Conservation (phyloP, 2,888 invertebrate genomes). For the Lasioglossum figueresi region DNA sequence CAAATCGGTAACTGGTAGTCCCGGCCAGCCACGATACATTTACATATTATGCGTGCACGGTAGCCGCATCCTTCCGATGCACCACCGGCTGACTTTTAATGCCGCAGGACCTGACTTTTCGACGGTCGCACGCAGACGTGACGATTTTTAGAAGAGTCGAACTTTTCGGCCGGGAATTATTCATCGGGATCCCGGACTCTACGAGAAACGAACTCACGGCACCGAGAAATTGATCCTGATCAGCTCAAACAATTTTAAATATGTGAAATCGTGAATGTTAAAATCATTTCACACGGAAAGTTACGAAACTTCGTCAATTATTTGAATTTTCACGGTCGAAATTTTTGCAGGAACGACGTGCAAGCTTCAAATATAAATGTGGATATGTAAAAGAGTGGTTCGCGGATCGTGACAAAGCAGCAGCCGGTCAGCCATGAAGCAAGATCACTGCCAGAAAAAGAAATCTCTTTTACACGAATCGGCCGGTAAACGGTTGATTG, state of each 20-base stretch:
- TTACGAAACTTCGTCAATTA: background rate
- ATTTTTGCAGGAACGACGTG: background rate
- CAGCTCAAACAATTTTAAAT: no score
- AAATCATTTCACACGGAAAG: no score
- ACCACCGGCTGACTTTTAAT: constrained; percentile 61
- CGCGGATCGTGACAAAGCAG: constrained; percentile 27
- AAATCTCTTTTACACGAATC: constrained; percentile 43
- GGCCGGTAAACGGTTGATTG: constrained; percentile 38
- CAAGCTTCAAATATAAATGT: background rate
- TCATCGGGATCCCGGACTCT: background rate
- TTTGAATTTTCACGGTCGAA: background rate
- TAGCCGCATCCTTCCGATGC: constrained; percentile 53
- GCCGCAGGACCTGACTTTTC: constrained; percentile 45
- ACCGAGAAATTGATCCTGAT: background rate
- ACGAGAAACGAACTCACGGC: background rate
- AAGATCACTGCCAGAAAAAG: constrained; percentile 37
- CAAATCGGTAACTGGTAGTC: constrained; percentile 59
- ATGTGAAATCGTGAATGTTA: no score
- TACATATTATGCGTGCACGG: constrained; percentile 68
- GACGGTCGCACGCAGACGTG: constrained; percentile 34
- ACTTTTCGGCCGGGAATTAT: background rate
- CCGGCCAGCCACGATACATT: constrained; percentile 44
- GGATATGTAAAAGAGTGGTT: background rate
- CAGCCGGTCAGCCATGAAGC: background rate
- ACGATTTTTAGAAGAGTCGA: constrained; percentile 28